Base-by-base conservation (phyloP, 2,888 invertebrate species). In the Dendrolimus pini region DNA sequence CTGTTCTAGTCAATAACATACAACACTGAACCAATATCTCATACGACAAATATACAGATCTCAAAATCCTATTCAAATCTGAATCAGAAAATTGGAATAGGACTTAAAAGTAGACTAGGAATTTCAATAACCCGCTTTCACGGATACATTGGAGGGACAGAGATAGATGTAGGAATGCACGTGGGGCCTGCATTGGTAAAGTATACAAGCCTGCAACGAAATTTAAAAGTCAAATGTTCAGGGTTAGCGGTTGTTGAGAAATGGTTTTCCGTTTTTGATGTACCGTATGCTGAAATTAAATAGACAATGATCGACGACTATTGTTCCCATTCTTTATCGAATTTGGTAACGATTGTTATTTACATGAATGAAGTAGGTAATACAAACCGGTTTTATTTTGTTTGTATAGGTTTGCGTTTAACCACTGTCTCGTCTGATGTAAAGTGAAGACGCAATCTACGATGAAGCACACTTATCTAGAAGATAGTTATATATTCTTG, bases 111-210 rank as follows among this genome's bases (percentile, higher is more conserved):
- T 47, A 47, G 10, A 47, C 47, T 47, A 47, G 47, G 12, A 47
- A 47, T 47, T 47, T 47, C 47, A 47, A 47, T 47, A 47, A 47
- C 47, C 9, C 47, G 47, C 47, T 47, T 47, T 47, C 12, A 47
- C 47, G 47, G 47, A 47, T 47, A 47, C 47, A 47, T 47, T 47
- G 47, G 47, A 12, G 2, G 12, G 47, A 80, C 67, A 66, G 73
- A 74, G 80, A 81, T 61, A 47, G 47, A 47, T 47, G 47, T 47
- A 47, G 12, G 12, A 47, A 47, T 47, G 47, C 12, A 47, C 12
- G 47, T 47, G 47, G 47, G 47, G 47, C 12, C 9, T 47, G 12
- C 47, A 47, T 47, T 7, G 9, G 47, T 47, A 47, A 47, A 47
- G 12, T 47, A 47, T 47, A 47, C 47, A 47, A 47, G 47, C 12